Conservation (phyloP, 2,888 invertebrate species). For the Branchinecta sandiegonensis region DNA sequence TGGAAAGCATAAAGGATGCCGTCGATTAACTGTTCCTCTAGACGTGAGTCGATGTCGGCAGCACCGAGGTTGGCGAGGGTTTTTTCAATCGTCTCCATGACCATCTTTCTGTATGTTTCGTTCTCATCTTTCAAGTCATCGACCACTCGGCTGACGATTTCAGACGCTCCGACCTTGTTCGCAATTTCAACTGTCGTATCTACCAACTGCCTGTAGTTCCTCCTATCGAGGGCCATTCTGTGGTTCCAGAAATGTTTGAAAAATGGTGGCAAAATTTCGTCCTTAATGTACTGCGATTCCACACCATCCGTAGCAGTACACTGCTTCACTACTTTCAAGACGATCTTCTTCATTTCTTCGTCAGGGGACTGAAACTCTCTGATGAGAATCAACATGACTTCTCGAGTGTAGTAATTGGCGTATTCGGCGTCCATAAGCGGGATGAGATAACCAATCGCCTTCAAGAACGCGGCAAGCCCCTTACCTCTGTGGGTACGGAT, state of each 20-base stretch:
- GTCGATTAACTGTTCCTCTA: constrained; percentile 98
- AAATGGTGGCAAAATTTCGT: constrained; percentile 94
- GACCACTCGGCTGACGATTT: constrained; percentile 95
- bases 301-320: constrained; percentile 99
- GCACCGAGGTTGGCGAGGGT: constrained; percentile 95
- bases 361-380: constrained; percentile 99
- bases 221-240: constrained; percentile 93
- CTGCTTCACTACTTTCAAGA: constrained; percentile 97
- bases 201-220: constrained; percentile 81
- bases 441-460: constrained; percentile 94
- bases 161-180: constrained; percentile 97
- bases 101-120: constrained; percentile 99
- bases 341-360: constrained; percentile 99
- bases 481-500: constrained; percentile 64
- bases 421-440: constrained; percentile 99
- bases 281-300: constrained; percentile 96
- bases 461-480: constrained; percentile 23
- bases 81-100: constrained; percentile 99
- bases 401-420: constrained; percentile 97
- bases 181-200: constrained; percentile 99
- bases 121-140: constrained; percentile 99
- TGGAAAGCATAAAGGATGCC: constrained; percentile 99
- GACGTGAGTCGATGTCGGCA: constrained; percentile 89
- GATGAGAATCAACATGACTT: constrained; percentile 97
- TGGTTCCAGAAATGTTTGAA: constrained; percentile 99